Base-by-base conservation (phyloP, 64 coral and sea anemone genomes). In the Stichodactyla mertensii region DNA sequence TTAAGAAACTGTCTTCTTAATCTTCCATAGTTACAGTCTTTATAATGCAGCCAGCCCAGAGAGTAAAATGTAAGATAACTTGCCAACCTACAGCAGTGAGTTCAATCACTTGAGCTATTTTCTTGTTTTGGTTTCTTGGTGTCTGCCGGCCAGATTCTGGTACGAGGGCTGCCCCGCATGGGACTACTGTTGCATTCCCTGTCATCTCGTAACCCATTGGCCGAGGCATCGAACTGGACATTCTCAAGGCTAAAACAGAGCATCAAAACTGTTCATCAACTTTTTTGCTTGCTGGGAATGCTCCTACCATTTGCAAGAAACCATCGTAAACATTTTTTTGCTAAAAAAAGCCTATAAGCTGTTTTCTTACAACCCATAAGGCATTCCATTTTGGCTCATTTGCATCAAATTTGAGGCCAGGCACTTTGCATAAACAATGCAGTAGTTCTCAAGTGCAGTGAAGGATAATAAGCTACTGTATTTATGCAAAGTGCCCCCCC, bases 111-210 rank as follows among this genome's bases (percentile, higher is more conserved):
- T 11, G 88, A 23, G 85, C 83, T 89, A 52, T 95, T 92, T 52
- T 99, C 97, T 67, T 87, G 82, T 16, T 88, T 84, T 26, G 93
- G 90, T 83, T 99, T 81, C 78, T 81, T 99, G 18, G 93, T 77
- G 57, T 86, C 89, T 8, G 87, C 83, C 14, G 87, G 87, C 64
- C 89, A 92, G 23, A 94, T 86, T 36, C 85, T 86, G 6, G 36
- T 81, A 4, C 53, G 78, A 7, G 97, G 97, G 52, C 92, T 95
- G 16, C 88, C 88, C 67, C 91, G 95, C 87, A 99, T 87, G 5
- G 97, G 97, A 79, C 97, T 99, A 53, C 78, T 81, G 86, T 93
- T 90, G 71, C 94, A 99, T 80, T 94, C 93, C 19, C 87, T 86
- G 1, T 99, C 93, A 16, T 99, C 93, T 19, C 87, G 88, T 83